Percentiles rank a stretch among this genome's conserved stretches.
These are phyloP conservation scores for Odontocerum albicorne DNA, from an alignment of 2,888 invertebrate genomes.

Conservation along the genomic window DNA sequence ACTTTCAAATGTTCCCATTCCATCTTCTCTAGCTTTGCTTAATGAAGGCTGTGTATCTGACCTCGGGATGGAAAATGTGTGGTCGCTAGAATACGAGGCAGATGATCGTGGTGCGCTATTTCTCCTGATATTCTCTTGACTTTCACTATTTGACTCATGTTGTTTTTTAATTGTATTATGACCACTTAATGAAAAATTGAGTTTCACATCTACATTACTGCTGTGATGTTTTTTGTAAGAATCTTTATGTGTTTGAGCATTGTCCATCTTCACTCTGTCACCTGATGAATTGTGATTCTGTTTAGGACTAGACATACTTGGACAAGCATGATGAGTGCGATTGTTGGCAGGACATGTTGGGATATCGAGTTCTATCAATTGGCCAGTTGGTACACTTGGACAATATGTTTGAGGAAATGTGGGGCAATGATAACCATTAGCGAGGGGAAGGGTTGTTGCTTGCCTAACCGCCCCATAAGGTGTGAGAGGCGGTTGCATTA, in stretches of 20 bases:
- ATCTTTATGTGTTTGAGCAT: slow-evolving; percentile 39
- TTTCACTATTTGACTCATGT: slow-evolving; percentile 31
- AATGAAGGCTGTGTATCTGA: slow-evolving; percentile 54
- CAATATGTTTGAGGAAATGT: slow-evolving; percentile 48
- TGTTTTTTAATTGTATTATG: slow-evolving; percentile 12
- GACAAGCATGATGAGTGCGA: slow-evolving; percentile 41
- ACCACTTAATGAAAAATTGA: neutral
- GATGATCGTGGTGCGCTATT: slow-evolving; percentile 35
- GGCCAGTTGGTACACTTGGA: slow-evolving; percentile 64
- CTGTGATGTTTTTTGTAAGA: slow-evolving; percentile 21
- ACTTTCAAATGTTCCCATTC: slow-evolving; percentile 68
- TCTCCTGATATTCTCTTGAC: slow-evolving; percentile 34
- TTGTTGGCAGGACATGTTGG: slow-evolving; percentile 40
- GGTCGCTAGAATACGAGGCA: slow-evolving; percentile 33
- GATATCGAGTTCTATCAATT: slow-evolving; percentile 67
- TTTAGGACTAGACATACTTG: slow-evolving; percentile 42
- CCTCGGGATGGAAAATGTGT: slow-evolving; percentile 44
- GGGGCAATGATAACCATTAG: slow-evolving; percentile 49
- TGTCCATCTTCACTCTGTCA: slow-evolving; percentile 43
- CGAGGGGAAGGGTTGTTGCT: slow-evolving; percentile 49
- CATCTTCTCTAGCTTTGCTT: slow-evolving; percentile 63
- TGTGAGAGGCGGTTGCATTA: slow-evolving; percentile 48
- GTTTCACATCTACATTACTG: slow-evolving; percentile 16
- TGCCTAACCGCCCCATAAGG: slow-evolving; percentile 51
- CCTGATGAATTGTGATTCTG: slow-evolving; percentile 31